Evolutionary conservation across 1,140 invertebrate genomes (phyloP), one percentile per base, ranked within the genome.

Genomic region (Drosophila grimshawi): DNA sequence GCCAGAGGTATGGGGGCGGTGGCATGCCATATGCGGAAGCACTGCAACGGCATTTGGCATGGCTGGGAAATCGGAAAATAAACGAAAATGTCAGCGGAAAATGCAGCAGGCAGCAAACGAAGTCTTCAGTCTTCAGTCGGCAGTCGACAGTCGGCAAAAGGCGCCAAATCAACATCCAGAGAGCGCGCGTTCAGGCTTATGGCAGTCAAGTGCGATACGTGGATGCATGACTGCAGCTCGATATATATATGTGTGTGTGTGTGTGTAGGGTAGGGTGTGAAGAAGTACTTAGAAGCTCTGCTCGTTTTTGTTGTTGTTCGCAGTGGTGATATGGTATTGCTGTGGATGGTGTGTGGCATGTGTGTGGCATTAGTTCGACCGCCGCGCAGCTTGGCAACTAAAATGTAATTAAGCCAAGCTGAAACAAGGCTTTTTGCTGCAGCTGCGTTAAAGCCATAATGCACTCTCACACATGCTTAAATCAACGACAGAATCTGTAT

Each of bases 401-500:
- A 88, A 88, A 88, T 88, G 83, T 85, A 88, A 88, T 88, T 88
- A 88, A 88, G 83, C 83, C 83, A 88, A 88, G 77, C 80, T 74
- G 85, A 88, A 86, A 89, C 85, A 80, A 83, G 80, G 77, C 83
- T 83, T 89, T 88, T 88, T 88, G 80, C 79, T 74, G 85, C 85
- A 61, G 66, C 71, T 74, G 71, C 65, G 39, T 69, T 73, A 75
- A 69, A 74, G 79, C 82, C 76, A 39, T 49, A 56, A 70, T 66
- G 56, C 49, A 60, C 55, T 30, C 59, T 45, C 51, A 48, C 32
- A 49, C 51, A 61, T 43, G 49, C 75, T 45, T 30, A 57, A 56
- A 55, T 19, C 19, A 1, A 19, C 19, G 19, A 19, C 19, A 19
- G 19, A 19, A 19, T 19, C 19, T 19, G 19, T 19, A 19, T n/a